Base-by-base conservation (phyloP, 2,113 vertebrate genomes). In the Sphyrna mokarran region DNA sequence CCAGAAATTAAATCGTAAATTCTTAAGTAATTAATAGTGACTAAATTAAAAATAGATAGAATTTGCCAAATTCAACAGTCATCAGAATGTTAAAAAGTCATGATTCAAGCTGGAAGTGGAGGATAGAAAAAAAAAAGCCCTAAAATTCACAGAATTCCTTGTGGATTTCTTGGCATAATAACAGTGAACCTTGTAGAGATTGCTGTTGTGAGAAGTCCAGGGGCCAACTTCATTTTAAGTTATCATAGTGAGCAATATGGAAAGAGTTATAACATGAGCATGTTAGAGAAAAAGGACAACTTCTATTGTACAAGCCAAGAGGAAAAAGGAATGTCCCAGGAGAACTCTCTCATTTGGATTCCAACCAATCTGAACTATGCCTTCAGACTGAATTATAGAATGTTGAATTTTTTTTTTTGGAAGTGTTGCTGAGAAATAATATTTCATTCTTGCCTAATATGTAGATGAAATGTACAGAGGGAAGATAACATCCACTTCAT, bases 71-170 rank as follows among this genome's bases (percentile, higher is more conserved):
- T 95, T 54, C 72, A 63, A 63, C 22, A 69, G 10, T 54, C 48
- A 26, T 61, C 85, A 69, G 5, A 80, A 87, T 83, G 18, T 61
- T 61, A 54, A 33, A 43, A 61, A 83, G 7, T 93, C 33, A 9
- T 68, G 26, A 85, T 54, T 10, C 37, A 26, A 63, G 18, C 61
- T 86, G 18, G 94, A 95, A 66, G 37, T 43, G 78, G 4, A 63
- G 40, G 16, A 58, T 86, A 40, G 80, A 43, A 95, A 33, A 66
- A 95, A 43, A 86, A 66, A 58, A 20, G n/a, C n/a, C 40, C 63
- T 86, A 48, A 23, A 95, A 23, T 43, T 43, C 37, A 93, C 66
- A 95, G 68, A 54, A 95, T 95, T 95, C 94, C 69, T 72, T 70
- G 69, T 94, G 23, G 43, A 33, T 95, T 95, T 72, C 69, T 95